Base-by-base conservation (phyloP, 2,888 invertebrate species). In the Dastarcus helophoroides region DNA sequence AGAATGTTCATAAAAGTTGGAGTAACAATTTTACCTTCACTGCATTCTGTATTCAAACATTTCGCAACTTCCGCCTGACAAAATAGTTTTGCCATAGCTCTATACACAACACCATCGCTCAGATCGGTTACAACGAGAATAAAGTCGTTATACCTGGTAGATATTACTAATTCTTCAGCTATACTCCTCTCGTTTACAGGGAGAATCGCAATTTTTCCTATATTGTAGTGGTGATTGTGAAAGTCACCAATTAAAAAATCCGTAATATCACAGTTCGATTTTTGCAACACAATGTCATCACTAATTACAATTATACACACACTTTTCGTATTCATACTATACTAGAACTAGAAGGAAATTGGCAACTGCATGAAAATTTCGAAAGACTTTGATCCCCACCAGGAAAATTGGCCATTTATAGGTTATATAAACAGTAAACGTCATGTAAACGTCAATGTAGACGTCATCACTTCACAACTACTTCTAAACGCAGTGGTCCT, bases 141-240 rank as follows among this genome's bases (percentile, higher is more conserved):
- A 26, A 55, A 37, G 41, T 56, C 53, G 32, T 36, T 48, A 21
- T 47, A 38, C 33, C 47, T 53, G 8, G 42, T 29, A 16, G 39
- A 26, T 9, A 33, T 22, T 12, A 35, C 32, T 14, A 48, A 25
- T 33, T 49, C 46, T 26, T 34, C 28, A 9, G 22, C 14, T 24
- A 48, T 36, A 17, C 32, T 31, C 14, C 26, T 31, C 25, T 39
- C 29, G 31, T 29, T 17, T 9, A 32, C 19, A 10, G 27, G 26
- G 22, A 44, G 22, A 16, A 42, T 11, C 4, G 38, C 28, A 14
- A 44, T 17, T 36, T 42, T 46, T 7, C 22, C 29, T 6, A 47
- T 31, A 22, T 32, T 19, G 17, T 34, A 48, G 33, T 34, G 23
- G 22, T 46, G 29, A 10, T n/a, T 31, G 13, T 37, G 35, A 23